Percentiles rank a stretch among this genome's conserved stretches.
Evolutionary conservation across 2,888 invertebrate genomes (phyloP).

Genomic region (Himalopsyche tibetana): DNA sequence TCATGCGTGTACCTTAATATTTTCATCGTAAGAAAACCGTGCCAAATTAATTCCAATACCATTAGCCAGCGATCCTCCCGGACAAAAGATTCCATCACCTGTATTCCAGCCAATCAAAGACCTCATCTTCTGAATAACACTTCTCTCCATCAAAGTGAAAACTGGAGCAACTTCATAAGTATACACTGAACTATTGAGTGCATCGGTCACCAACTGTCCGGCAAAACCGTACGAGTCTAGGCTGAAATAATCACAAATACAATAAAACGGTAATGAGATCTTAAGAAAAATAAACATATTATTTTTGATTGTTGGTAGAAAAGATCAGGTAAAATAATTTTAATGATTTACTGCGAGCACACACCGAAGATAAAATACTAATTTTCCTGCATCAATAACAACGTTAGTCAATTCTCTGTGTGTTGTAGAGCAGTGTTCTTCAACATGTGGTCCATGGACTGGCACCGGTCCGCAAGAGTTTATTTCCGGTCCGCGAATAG

Average conservation of each 20-base stretch:
- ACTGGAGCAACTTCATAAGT: slow-evolving; percentile 79
- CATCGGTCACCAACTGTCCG: slow-evolving; percentile 76
- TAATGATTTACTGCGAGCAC: background rate
- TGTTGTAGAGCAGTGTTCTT: no score
- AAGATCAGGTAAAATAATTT: background rate
- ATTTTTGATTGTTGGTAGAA: no score
- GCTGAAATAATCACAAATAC: slow-evolving; percentile 67
- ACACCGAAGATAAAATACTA: background rate
- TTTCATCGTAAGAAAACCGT: slow-evolving; percentile 73
- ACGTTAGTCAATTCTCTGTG: no score
- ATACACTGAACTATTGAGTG: slow-evolving; percentile 75
- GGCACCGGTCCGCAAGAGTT: no score
- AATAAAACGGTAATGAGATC: background rate
- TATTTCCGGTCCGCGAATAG: no score
- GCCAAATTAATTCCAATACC: slow-evolving; percentile 77
- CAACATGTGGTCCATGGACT: no score
- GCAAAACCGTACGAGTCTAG: slow-evolving; percentile 76
- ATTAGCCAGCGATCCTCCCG: slow-evolving; percentile 79
- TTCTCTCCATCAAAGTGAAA: slow-evolving; percentile 76
- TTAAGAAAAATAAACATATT: background rate
- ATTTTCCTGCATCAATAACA: no score
- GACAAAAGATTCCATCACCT: slow-evolving; percentile 77
- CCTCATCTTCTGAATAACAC: slow-evolving; percentile 73
- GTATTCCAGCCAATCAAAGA: slow-evolving; percentile 72
- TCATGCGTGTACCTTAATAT: slow-evolving; percentile 70